Conservation (phyloP, 1,140 invertebrate species). For the Brachionus koreanus region DNA sequence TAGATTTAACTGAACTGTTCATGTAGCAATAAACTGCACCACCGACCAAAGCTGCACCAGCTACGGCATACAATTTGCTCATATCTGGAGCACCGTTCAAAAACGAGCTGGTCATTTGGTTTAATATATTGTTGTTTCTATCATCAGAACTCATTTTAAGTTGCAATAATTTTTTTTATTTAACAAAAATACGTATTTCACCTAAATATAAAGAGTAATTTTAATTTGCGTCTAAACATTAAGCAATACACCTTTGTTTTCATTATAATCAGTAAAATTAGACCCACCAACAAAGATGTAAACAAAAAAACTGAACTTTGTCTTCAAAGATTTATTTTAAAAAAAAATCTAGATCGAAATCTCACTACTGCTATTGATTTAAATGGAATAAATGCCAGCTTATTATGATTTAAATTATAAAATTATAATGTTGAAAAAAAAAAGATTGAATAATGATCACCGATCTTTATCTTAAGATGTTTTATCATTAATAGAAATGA, state of each 20-base stretch:
- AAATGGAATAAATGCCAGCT: neutral
- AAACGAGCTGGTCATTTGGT: neutral
- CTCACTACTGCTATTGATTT: neutral
- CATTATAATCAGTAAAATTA: neutral
- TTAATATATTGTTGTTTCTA: slow-evolving; percentile 19
- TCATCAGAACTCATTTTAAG: slow-evolving; percentile 30
- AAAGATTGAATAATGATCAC: neutral
- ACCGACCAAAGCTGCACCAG: slow-evolving; percentile 20
- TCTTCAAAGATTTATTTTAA: neutral
- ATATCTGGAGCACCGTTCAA: neutral
- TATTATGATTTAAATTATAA: neutral
- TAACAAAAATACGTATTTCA: neutral
- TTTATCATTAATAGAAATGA: neutral
- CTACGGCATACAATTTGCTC: slow-evolving; percentile 28
- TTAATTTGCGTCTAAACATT: neutral
- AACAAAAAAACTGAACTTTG: slow-evolving; percentile 24
- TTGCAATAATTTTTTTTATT: neutral
- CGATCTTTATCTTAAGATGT: neutral
- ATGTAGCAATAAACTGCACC: slow-evolving; percentile 19
- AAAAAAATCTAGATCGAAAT: neutral
- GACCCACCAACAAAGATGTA: neutral
- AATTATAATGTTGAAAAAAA: neutral
- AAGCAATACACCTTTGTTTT: neutral
- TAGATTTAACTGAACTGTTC: slow-evolving; percentile 3
- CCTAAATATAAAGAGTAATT: neutral